These are phyloP conservation scores for Spialia ferax DNA, from an alignment of 2,888 invertebrate genomes.

Conservation along the genomic window DNA sequence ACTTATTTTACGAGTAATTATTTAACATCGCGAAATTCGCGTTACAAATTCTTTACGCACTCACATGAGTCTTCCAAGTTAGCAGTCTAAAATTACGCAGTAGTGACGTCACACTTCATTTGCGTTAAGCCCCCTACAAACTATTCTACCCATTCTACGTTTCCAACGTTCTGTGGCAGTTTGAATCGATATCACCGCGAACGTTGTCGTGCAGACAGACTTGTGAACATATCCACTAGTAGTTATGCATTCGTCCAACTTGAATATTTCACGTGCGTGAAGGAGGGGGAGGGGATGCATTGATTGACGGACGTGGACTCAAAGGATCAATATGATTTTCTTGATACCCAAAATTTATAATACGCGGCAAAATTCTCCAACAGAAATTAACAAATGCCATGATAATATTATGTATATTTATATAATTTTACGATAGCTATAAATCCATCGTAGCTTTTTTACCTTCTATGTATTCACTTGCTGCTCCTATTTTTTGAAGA, in stretches of 20 bases:
- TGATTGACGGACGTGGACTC: background rate
- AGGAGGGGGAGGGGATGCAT: constrained; percentile 9
- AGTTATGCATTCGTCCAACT: constrained; percentile 29
- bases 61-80: background rate
- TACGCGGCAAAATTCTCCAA: too few species aligned
- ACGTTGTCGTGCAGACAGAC: constrained; percentile 36
- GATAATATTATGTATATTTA: too few species aligned
- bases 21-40: too few species aligned
- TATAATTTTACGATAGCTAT: too few species aligned
- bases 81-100: background rate
- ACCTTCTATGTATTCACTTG: too few species aligned
- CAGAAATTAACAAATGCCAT: too few species aligned
- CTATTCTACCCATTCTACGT: constrained; percentile 27
- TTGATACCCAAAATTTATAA: background rate
- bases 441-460: too few species aligned
- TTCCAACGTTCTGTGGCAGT: constrained; percentile 25
- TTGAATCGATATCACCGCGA: constrained; percentile 33
- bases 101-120: background rate
- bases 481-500: too few species aligned
- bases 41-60: background rate
- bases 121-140: background rate
- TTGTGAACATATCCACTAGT: constrained; percentile 15
- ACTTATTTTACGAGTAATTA: too few species aligned
- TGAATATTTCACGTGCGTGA: constrained; percentile 28
- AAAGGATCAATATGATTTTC: background rate